phyloP scores from a whole-genome alignment of 2,888 invertebrate genomes.

The Pterostichus madidus region DNA sequence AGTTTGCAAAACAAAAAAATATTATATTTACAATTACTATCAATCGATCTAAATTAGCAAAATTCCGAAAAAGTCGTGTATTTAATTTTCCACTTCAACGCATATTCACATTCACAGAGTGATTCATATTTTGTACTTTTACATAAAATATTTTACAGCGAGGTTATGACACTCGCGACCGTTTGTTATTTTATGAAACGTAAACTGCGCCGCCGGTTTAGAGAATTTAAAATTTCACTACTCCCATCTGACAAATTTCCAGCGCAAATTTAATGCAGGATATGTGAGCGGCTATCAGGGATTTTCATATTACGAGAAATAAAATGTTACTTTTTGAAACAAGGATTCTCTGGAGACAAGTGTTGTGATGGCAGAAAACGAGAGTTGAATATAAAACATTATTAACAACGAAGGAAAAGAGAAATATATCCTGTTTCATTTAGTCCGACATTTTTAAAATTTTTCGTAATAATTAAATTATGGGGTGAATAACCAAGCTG shows the following conservation, averaged over 20 bases:
- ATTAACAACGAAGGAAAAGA: constrained; percentile 3
- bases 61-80: neutral
- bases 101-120: neutral
- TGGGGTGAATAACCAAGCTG: neutral
- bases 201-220: constrained; percentile 24
- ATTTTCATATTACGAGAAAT: constrained; percentile 26
- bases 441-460: neutral
- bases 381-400: constrained; percentile 32
- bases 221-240: constrained; percentile 53
- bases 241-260: constrained; percentile 35
- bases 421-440: neutral
- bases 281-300: constrained; percentile 28
- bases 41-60: too few relatives aligned
- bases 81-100: neutral
- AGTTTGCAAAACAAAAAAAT: too few relatives aligned
- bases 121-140: constrained; percentile 5
- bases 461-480: constrained; percentile 30
- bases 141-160: constrained; percentile 41
- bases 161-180: neutral
- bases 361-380: constrained; percentile 8
- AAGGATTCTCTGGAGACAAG: constrained; percentile 3
- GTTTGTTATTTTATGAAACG: constrained; percentile 55
- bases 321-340: constrained; percentile 31
- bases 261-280: constrained; percentile 27
- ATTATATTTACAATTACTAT: too few relatives aligned